Percentiles rank a stretch among this genome's conserved stretches.
phyloP scores from a whole-genome alignment of 37 sponge, comb jelly and placozoan species.

The Lycopodina hypogea region DNA sequence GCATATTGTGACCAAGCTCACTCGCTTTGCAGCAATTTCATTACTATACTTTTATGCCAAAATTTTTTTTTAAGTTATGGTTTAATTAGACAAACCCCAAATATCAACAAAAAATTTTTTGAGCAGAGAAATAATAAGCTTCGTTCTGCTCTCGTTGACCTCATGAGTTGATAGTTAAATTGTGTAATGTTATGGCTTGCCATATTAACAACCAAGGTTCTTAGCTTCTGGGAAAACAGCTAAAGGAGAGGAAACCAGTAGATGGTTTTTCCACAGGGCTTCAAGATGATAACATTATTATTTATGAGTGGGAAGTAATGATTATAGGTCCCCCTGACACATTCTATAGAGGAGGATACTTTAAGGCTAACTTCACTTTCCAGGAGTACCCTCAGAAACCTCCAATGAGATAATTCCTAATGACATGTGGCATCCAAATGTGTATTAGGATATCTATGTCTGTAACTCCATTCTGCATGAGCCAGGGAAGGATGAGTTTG shows the following conservation, averaged over 20 bases:
- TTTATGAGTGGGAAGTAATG: conserved; percentile 94
- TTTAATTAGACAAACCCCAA: too few relatives aligned
- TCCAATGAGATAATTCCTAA: conserved; percentile 91
- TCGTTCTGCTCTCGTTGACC: too few relatives aligned
- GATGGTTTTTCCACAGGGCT: conserved; percentile 98
- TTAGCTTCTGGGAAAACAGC: conserved; percentile 75
- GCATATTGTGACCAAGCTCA: too few relatives aligned
- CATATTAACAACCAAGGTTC: conserved; percentile 72
- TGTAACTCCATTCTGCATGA: not conserved
- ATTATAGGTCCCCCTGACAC: conserved; percentile 98
- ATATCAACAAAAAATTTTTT: too few relatives aligned
- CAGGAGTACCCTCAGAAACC: conserved; percentile 96
- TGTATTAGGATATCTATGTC: conserved; percentile 43
- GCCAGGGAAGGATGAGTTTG: too few relatives aligned
- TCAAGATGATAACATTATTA: conserved; percentile 87
- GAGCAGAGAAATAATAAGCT: too few relatives aligned
- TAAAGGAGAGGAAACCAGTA: conserved; percentile 86
- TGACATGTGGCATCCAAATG: conserved; percentile 97
- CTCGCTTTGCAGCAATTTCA: too few relatives aligned
- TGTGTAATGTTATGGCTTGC: conserved; percentile 73
- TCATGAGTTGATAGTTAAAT: too few relatives aligned
- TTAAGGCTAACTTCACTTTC: conserved; percentile 88
- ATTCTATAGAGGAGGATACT: conserved; percentile 92
- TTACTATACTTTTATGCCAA: too few relatives aligned
- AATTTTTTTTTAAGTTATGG: too few relatives aligned